A percentile compares a stretch with the other conserved stretches of the same genome.
Evolutionary conservation across 2,113 vertebrate genomes (phyloP).

Genomic region (Struthio camelus): DNA sequence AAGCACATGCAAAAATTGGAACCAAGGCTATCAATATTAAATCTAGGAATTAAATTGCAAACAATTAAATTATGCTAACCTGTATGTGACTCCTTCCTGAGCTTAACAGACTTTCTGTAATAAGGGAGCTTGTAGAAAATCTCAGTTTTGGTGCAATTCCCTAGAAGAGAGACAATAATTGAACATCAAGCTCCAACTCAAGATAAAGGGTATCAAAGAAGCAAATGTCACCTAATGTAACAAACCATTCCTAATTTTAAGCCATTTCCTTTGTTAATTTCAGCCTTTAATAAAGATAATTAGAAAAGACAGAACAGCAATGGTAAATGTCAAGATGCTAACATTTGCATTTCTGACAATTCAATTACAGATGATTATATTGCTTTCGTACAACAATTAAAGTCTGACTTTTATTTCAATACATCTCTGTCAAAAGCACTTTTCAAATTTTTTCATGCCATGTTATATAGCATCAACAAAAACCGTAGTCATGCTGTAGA

Average conservation of each 20-base stretch:
- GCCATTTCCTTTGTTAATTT: slow-evolving; percentile 70
- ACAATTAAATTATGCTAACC: slow-evolving; percentile 73
- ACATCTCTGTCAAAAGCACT: slow-evolving; percentile 60
- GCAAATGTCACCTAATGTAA: slow-evolving; percentile 76
- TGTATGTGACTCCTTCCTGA: slow-evolving; percentile 77
- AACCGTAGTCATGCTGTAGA: slow-evolving; percentile 11
- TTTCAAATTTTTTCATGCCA: slow-evolving; percentile 57
- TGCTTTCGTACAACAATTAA: slow-evolving; percentile 71
- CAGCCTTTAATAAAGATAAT: slow-evolving; percentile 77
- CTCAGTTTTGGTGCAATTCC: slow-evolving; percentile 93
- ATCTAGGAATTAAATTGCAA: slow-evolving; percentile 58
- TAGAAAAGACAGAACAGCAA: slow-evolving; percentile 74
- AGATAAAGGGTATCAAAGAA: slow-evolving; percentile 69
- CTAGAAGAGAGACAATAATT: slow-evolving; percentile 77
- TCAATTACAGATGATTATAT: slow-evolving; percentile 73
- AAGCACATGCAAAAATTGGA: slow-evolving; percentile 22
- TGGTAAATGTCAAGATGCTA: slow-evolving; percentile 76
- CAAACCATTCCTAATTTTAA: slow-evolving; percentile 68
- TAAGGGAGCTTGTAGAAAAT: slow-evolving; percentile 89
- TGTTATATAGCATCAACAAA: slow-evolving; percentile 28
- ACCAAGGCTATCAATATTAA: slow-evolving; percentile 48
- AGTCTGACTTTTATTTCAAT: slow-evolving; percentile 68
- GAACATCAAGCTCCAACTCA: slow-evolving; percentile 68
- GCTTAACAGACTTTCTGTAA: slow-evolving; percentile 85
- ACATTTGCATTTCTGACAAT: slow-evolving; percentile 76